Percentiles rank a stretch among this genome's conserved stretches.
Evolutionary conservation across 2,113 vertebrate genomes (phyloP).

Genomic region (Electrona antarctica): DNA sequence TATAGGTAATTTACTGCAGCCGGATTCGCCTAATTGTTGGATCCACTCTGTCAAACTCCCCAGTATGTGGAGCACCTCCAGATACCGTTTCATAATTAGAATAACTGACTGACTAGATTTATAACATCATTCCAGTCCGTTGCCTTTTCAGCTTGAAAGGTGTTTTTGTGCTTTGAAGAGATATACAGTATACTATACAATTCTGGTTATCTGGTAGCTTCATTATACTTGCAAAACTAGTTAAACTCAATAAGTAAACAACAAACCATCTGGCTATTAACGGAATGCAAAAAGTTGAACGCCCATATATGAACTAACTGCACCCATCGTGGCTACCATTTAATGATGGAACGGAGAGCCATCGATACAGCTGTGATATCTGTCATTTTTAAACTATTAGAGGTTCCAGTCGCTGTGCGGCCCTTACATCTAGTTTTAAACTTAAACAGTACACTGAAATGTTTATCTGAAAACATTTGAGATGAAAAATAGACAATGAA

Average conservation of each 20-base stretch:
- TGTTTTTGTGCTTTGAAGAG: not conserved
- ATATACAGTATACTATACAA: not conserved
- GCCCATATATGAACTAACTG: not conserved
- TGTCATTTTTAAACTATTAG: no score
- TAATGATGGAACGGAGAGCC: not conserved
- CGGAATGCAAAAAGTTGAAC: not conserved
- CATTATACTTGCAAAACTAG: constrained; percentile 21
- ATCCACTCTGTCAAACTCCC: constrained; percentile 30
- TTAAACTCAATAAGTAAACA: constrained; percentile 33
- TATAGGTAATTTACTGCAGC: constrained; percentile 40
- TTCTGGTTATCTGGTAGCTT: constrained; percentile 10
- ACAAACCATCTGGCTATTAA: not conserved
- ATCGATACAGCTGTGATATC: no score
- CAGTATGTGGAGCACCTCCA: constrained; percentile 65
- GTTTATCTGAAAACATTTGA: no score
- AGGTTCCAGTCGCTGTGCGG: no score
- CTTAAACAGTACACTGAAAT: no score
- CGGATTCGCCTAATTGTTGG: constrained; percentile 50
- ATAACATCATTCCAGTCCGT: constrained; percentile 2
- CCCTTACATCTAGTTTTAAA: no score
- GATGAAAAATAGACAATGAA: no score
- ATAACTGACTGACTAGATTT: constrained; percentile 45
- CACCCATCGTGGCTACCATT: constrained; percentile 10
- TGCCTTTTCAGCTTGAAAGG: no score
- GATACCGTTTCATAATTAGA: constrained; percentile 50